phyloP scores from a whole-genome alignment of 2,888 invertebrate genomes.

The Lottia gigantea region DNA sequence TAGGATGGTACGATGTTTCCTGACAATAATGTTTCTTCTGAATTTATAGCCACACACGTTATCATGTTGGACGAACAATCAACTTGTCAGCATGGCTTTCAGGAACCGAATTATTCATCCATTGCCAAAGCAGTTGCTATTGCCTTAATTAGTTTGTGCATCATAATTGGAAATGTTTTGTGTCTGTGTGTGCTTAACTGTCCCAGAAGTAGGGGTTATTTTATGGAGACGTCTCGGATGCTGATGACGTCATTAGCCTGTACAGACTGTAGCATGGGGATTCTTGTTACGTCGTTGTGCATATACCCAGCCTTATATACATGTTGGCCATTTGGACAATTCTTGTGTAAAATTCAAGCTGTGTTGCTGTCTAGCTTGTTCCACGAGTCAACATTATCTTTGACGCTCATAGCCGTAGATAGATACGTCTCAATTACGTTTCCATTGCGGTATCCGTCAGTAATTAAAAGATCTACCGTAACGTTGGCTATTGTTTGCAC shows the following conservation, averaged over 20 bases:
- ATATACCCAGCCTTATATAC: conserved; percentile 35
- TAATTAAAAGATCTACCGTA: conserved; percentile 35
- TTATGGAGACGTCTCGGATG: conserved; percentile 32
- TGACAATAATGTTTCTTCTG: neutral
- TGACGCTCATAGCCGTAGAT: conserved; percentile 37
- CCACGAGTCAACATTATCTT: conserved; percentile 37
- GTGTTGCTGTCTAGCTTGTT: conserved; percentile 36
- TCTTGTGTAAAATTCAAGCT: conserved; percentile 37
- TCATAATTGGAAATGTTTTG: conserved; percentile 32
- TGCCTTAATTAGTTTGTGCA: conserved; percentile 25
- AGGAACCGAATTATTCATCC: neutral
- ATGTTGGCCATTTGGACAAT: conserved; percentile 39
- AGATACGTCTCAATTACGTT: conserved; percentile 35
- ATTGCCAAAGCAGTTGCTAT: conserved; percentile 33
- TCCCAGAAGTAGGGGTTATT: conserved; percentile 26
- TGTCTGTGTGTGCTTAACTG: conserved; percentile 36
- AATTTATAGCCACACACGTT: neutral
- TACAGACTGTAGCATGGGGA: conserved; percentile 36
- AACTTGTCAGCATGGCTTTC: neutral
- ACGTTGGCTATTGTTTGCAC: conserved; percentile 29
- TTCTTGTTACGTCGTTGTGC: conserved; percentile 34
- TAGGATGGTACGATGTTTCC: neutral
- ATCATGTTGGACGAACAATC: conserved; percentile 4
- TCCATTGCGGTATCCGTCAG: conserved; percentile 29
- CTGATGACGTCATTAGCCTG: conserved; percentile 39